Base-by-base conservation (phyloP, 2,888 invertebrate species). In the Xestia xanthographa region DNA sequence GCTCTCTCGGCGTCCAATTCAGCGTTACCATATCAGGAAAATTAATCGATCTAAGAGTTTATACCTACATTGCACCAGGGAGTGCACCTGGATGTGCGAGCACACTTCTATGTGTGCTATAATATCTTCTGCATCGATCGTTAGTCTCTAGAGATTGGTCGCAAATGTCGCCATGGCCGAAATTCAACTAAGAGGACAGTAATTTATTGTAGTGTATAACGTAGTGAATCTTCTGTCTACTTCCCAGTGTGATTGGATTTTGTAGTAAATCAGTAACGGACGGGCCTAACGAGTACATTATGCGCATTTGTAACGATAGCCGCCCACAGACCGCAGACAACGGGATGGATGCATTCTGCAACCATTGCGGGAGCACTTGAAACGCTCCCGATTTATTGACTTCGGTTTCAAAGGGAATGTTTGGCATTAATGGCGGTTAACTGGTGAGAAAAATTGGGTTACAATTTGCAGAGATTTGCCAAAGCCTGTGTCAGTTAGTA, bases 221-320 rank as follows among this genome's bases (percentile, higher is more conserved):
- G 11, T 17, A 58, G 29, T 75, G 43, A 22, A 75, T 50, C 82
- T 82, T 79, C 83, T 82, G 60, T 20, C 50, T n/a, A 11, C 11
- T 79, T 50, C 8, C 1, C 22, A 29, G 29, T 41, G 68, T 17
- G 66, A 72, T 69, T 53, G 67, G 38, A 26, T 71, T 78, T 63
- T 78, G 80, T 68, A 78, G 75, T 87, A 87, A 87, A 88, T 87
- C 88, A 85, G 86, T 79, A 86, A 84, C 80, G 69, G 76, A 82
- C 75, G 79, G 67, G 48, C 68, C 82, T 87, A 88, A 88, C 88
- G 85, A 88, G 82, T 71, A 78, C 87, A 87, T 87, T 88, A 87
- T 86, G 84, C 83, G 83, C 87, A 88, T 86, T 88, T 84, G 84
- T 83, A 84, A 83, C 85, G 82, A 87, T 85, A 88, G 87, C 87